Conservation (phyloP, 2,888 invertebrate genomes). For the Chloroclystis v-ata region DNA sequence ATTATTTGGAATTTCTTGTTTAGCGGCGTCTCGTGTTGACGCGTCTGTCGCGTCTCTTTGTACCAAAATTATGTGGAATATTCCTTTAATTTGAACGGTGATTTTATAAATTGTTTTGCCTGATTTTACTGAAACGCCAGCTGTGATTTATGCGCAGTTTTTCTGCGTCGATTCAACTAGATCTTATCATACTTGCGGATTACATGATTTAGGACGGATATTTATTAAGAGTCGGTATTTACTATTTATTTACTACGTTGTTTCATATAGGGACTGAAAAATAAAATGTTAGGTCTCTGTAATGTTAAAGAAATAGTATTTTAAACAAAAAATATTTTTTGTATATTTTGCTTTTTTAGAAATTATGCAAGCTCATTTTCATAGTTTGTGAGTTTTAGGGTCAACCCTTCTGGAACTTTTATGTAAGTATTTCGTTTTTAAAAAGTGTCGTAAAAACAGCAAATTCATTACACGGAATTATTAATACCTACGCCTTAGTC, state of each 20-base stretch:
- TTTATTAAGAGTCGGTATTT: not conserved
- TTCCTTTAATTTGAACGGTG: slow-evolving; percentile 29
- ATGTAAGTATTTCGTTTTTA: not conserved
- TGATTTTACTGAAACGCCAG: slow-evolving; percentile 12
- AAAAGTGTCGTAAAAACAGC: slow-evolving; percentile 15
- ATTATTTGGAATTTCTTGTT: slow-evolving; percentile 71
- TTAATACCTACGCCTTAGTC: slow-evolving; percentile 47
- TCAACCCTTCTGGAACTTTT: not conserved
- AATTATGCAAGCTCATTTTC: no score
- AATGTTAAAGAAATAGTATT: no score
- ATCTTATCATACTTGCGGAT: slow-evolving; percentile 13
- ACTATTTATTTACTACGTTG: not conserved
- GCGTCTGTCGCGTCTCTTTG: slow-evolving; percentile 29
- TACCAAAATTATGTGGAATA: slow-evolving; percentile 32
- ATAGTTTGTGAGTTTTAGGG: no score
- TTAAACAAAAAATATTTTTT: no score
- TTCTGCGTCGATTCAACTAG: slow-evolving; percentile 16
- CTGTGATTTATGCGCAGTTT: slow-evolving; percentile 19
- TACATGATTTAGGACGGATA: slow-evolving; percentile 1
- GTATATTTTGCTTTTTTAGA: no score
- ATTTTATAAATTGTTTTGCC: slow-evolving; percentile 18
- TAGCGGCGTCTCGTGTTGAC: slow-evolving; percentile 41
- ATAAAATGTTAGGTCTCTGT: not conserved
- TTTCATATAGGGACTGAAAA: no score
- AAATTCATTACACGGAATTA: slow-evolving; percentile 40